Percentiles rank a stretch among this genome's conserved stretches.
phyloP scores from a whole-genome alignment of 2,113 vertebrate species.

The Deroptyus accipitrinus region DNA sequence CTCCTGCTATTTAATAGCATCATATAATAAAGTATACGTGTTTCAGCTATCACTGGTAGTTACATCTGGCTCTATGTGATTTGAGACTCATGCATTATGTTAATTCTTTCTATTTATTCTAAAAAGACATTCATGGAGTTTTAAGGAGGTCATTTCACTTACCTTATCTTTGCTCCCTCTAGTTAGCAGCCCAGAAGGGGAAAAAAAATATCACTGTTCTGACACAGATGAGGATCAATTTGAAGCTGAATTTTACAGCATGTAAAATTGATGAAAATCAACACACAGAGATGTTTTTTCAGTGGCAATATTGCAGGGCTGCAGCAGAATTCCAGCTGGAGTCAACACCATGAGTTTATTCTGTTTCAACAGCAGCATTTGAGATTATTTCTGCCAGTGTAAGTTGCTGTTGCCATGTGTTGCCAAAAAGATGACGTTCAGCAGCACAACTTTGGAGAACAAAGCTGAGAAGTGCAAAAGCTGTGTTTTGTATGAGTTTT shows the following conservation, averaged over 20 bases:
- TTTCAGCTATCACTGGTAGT: slow-evolving; percentile 1
- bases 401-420: background rate
- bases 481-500: background rate
- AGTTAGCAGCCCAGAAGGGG: background rate
- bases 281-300: background rate
- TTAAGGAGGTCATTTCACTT: background rate
- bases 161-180: background rate
- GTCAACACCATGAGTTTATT: background rate
- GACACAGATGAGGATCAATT: background rate
- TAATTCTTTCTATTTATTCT: background rate
- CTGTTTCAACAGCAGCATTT: background rate
- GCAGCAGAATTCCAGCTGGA: background rate
- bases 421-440: background rate
- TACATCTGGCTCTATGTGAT: background rate
- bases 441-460: background rate
- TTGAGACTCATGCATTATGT: background rate
- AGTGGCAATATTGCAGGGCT: background rate
- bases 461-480: background rate
- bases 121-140: background rate
- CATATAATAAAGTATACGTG: background rate
- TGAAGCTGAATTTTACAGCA: background rate
- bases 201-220: background rate
- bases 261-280: background rate
- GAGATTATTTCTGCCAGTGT: background rate
- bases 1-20: background rate